Evolutionary conservation across 2,113 vertebrate species (phyloP), one percentile per base, ranked within the genome.

Genomic region (Sylvia atricapilla): DNA sequence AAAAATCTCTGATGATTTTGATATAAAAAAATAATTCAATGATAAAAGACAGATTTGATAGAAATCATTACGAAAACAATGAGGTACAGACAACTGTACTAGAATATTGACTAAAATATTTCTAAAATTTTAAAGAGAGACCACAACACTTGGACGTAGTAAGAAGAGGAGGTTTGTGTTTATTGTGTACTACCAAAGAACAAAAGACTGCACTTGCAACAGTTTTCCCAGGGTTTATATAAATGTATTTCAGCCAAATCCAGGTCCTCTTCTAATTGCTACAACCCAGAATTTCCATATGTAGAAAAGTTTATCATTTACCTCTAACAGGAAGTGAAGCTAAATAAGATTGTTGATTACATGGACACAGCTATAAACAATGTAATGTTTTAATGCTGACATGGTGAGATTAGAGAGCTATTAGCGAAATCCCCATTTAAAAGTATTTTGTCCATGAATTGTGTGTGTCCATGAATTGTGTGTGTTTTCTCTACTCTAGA

Each of bases 41-140:
- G 0, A 53, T 22, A 37, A 72, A 68, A 49, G 2, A 6, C 37
- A 1, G 0, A 15, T 87, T 67, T 70, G 9, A 23, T 15, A 41
- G 33, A 72, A 72, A 64, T 44, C 60, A 15, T 74, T 67, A 41
- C 41, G 6, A 46, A 20, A 62, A 7, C 4, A 21, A 39, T 33
- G 17, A 55, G 11, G 37, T 20, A 30, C 4, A 41, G 15, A 75
- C 27, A 60, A 10, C 33, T 22, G 12, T 41, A 41, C 41, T 41
- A 41, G 15, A 41, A 58, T 33, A 16, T 8, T 33, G 13, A 7
- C 9, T 77, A 41, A 76, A 80, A 43, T 33, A 30, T 59, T 85
- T 67, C 19, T 72, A 30, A 66, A 67, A 15, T 64, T 78, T 58
- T 89, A 21, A 79, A 64, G 30, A 12, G 10, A 59, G 8, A 67